Conservation (phyloP, 92 coral and sea anemone genomes). For the Epizoanthus illoricatus region DNA sequence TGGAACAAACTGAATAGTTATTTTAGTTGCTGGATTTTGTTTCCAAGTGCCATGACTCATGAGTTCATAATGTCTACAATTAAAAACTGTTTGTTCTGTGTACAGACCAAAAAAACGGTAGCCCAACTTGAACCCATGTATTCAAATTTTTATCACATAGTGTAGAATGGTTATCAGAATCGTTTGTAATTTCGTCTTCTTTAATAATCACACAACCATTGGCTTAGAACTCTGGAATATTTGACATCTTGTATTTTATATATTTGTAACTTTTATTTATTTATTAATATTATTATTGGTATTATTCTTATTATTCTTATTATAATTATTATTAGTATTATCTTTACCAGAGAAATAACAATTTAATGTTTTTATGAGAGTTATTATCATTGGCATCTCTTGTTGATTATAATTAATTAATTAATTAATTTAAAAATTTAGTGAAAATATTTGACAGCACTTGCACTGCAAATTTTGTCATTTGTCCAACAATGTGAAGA, state of each 20-base stretch:
- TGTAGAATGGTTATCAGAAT: no score
- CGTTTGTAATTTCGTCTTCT: no score
- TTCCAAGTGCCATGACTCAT: no score
- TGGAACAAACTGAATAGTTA: no score
- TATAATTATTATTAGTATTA: neutral
- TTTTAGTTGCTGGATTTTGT: no score
- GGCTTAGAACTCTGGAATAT: no score
- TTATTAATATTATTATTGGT: neutral
- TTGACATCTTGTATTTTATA: neutral
- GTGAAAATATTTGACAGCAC: neutral
- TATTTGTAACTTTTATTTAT: neutral
- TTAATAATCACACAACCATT: no score
- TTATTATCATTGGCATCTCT: constrained; percentile 9
- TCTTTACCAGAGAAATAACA: neutral
- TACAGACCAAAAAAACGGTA: no score
- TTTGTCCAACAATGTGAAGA: neutral
- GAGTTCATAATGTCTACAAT: no score
- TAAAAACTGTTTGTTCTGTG: no score
- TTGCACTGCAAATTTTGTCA: neutral
- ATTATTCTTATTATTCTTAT: neutral
- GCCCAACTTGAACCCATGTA: no score
- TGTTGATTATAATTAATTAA: neutral
- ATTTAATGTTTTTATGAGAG: neutral
- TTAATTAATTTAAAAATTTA: neutral
- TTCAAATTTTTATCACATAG: no score